Percentiles rank a stretch among this genome's conserved stretches.
These are phyloP conservation scores for Cynopterus sphinx DNA, from an alignment of 2,797 vertebrate genomes.

Conservation along the genomic window DNA sequence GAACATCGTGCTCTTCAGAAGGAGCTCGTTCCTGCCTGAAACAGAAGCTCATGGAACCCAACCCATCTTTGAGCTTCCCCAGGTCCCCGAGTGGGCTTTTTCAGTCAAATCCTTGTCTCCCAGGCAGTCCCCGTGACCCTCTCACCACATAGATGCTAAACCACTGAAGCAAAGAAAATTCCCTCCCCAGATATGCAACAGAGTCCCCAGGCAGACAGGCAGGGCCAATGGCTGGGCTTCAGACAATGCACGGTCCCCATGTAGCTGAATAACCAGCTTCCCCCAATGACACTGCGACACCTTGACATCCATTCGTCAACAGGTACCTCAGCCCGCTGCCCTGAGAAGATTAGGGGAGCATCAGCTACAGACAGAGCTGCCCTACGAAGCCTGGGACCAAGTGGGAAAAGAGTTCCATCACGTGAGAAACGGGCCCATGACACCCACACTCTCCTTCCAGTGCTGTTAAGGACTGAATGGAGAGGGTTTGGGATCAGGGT, in stretches of 20 bases:
- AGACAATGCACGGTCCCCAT: neutral
- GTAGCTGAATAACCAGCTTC: neutral
- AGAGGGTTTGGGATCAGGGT: neutral
- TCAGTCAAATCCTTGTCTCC: neutral
- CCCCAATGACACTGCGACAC: neutral
- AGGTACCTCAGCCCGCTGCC: neutral
- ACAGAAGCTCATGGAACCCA: neutral
- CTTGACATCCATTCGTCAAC: neutral
- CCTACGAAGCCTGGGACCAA: neutral
- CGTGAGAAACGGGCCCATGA: neutral
- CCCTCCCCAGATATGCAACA: neutral
- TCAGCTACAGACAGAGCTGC: neutral
- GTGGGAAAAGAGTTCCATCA: neutral
- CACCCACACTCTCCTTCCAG: rapidly evolving
- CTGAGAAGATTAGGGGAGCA: neutral
- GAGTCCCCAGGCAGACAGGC: neutral
- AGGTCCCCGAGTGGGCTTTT: neutral
- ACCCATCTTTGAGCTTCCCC: neutral
- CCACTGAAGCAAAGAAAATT: neutral
- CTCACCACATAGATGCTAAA: neutral
- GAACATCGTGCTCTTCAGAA: neutral
- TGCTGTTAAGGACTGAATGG: neutral
- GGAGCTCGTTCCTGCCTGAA: neutral
- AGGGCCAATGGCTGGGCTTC: neutral
- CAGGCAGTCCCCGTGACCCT: neutral